Evolutionary conservation across 2,888 invertebrate species (phyloP), one percentile per base, ranked within the genome.

Genomic region (Campoplex capitator): DNA sequence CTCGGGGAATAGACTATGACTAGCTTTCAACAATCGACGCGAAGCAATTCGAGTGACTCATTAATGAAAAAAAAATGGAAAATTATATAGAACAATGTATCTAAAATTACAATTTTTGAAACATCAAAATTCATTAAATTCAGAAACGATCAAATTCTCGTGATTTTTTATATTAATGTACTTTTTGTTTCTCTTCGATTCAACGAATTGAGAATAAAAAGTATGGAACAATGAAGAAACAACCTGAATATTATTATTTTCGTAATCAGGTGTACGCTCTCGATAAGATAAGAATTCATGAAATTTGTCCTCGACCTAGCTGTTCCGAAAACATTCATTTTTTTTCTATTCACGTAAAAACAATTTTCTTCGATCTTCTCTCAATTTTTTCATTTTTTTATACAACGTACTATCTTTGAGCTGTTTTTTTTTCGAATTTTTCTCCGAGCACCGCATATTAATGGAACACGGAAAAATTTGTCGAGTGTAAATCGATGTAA

Each of bases 221-320:
- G 16, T 51, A 4, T 18, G 23, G 28, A 28, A 32, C 32, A 32
- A 13, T 7, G 32, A 62, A 62, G 32, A 62, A 62, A 32, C 13
- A 62, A 62, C 32, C 62, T 62, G 62, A 7, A 32, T 62, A 58
- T 58, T 1, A 58, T 58, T 28, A 62, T 62, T 62, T 62, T 62
- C 16, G 32, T 62, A 62, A 62, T 62, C 62, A 62, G 32, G 62
- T 32, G n/a, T 62, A 32, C 1, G 32, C 16, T 16, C 3, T 62
- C 32, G 62, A 62, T 62, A 62, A 62, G 62, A 62, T 62, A 62
- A 62, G 62, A 62, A 32, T 62, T 32, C 16, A n/a, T 32, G 32
- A 62, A 32, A 7, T 51, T 62, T 32, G 32, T 62, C 62, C 62
- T 62, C 62, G 62, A 62, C 62, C 62, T 32, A 32, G 62, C 62